Evolutionary conservation across 2,888 invertebrate species (phyloP).

Genomic region (Lepidocyrtinus sp.): DNA sequence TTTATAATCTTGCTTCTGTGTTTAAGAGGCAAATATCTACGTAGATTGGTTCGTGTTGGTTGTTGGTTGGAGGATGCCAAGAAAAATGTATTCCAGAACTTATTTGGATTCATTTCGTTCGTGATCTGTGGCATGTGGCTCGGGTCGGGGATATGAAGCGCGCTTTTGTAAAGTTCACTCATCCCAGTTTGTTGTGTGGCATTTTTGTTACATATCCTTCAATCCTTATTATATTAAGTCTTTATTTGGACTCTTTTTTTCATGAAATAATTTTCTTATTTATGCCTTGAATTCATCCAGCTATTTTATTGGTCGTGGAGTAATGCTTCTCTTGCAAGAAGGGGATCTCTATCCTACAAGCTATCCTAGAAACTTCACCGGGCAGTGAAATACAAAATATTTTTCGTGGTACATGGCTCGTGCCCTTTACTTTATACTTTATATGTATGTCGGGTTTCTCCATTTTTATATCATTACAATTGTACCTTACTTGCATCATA

Average conservation of each 20-base stretch:
- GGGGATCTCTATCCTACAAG: background rate
- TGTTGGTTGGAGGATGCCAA: constrained; percentile 17
- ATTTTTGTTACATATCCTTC: constrained; percentile 9
- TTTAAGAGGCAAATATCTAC: no score
- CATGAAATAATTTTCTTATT: constrained; percentile 24
- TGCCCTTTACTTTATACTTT: constrained; percentile 51
- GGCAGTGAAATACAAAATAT: background rate
- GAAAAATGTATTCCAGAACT: constrained; percentile 25
- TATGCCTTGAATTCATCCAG: constrained; percentile 37
- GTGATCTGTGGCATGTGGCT: constrained; percentile 54
- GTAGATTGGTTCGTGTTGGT: no score
- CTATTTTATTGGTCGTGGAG: constrained; percentile 19
- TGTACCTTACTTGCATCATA: no score
- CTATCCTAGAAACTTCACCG: no score
- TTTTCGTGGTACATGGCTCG: constrained; percentile 44
- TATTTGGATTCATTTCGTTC: constrained; percentile 30
- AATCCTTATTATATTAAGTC: constrained; percentile 7
- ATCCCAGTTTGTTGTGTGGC: constrained; percentile 5
- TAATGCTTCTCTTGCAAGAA: background rate
- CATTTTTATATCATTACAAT: no score
- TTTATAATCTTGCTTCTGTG: no score
- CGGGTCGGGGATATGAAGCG: background rate
- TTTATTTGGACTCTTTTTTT: constrained; percentile 26
- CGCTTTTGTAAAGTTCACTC: constrained; percentile 40
- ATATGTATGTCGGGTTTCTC: background rate